Evolutionary conservation across 1,140 invertebrate genomes (phyloP), one percentile per base, ranked within the genome.

Genomic region (Drosophila pectinifera): DNA sequence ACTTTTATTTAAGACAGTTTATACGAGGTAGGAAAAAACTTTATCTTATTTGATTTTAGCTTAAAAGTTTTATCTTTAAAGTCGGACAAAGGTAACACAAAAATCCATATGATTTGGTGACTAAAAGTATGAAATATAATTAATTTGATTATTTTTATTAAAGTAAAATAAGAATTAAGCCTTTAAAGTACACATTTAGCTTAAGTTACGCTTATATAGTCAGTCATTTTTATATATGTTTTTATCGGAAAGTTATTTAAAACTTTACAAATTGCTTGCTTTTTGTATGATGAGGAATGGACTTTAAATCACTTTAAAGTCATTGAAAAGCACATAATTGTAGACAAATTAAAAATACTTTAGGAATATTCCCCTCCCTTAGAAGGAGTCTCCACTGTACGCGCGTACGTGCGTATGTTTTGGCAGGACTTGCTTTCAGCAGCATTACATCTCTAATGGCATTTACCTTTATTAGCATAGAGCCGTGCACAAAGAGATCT

Each of bases 381-480:
- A 5, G n/a, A 16, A 7, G 1, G 14, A 67, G 24, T 6, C 11
- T 45, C 10, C 43, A 67, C 63, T 68, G 48, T 68, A 11, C 3
- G 1, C 11, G 13, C 3, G 1, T 18, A 57, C n/a, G 38, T 63
- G 51, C 39, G 20, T 49, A 34, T 28, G 36, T 42, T 36, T 67
- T 7, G 0, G 24, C 7, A 18, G 31, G 46, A 45, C 46, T 54
- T 43, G 61, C 39, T 45, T 69, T 53, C 62, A 69, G 22, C 61
- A 45, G 61, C 48, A 54, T 38, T 45, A 31, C 65, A 67, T 41
- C 64, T 41, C 22, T 67, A 59, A 42, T 72, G 53, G 46, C 65
- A 84, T 79, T 82, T 78, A 84, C 79, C 83, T 84, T 84, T 85
- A 49, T 75, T 72, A 64, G 67, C 67, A 46, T 55, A 24, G 39